Conservation (phyloP, 2,113 vertebrate species). For the Potamarius usumacintae region DNA sequence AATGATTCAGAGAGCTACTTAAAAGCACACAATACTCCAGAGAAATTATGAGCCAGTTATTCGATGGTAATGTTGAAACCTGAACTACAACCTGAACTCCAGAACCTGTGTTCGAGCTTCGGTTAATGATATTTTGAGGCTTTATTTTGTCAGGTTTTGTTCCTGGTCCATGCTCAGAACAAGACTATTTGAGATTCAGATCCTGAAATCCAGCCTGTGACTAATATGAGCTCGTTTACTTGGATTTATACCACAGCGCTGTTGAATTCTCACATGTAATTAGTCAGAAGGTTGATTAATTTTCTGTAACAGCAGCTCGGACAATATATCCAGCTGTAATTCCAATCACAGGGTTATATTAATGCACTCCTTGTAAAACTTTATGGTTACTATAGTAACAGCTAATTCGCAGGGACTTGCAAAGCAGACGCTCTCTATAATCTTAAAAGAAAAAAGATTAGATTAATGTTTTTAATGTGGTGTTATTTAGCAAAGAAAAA, state of each 20-base stretch:
- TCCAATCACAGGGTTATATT: not conserved
- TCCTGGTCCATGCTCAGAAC: not conserved
- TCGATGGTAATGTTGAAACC: not conserved
- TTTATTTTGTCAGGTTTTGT: not conserved
- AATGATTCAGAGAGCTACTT: not conserved
- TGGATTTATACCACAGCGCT: not conserved
- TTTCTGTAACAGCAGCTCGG: not conserved
- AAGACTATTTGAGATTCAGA: not conserved
- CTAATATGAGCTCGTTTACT: not conserved
- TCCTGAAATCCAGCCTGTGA: not conserved
- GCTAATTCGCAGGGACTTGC: not conserved
- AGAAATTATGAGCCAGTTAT: not conserved
- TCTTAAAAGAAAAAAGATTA: not conserved
- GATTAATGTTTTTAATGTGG: no score
- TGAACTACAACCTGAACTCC: not conserved
- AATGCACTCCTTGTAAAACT: not conserved
- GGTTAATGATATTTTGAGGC: not conserved
- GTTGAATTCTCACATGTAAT: not conserved
- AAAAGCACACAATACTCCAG: not conserved
- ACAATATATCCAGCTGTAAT: not conserved
- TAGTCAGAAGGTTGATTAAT: not conserved
- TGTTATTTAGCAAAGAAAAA: not conserved
- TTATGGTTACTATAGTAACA: not conserved
- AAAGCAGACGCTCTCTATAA: not conserved
- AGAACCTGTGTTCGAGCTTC: not conserved